Base-by-base conservation (phyloP, 2,113 vertebrate genomes). In the Dipodomys spectabilis region DNA sequence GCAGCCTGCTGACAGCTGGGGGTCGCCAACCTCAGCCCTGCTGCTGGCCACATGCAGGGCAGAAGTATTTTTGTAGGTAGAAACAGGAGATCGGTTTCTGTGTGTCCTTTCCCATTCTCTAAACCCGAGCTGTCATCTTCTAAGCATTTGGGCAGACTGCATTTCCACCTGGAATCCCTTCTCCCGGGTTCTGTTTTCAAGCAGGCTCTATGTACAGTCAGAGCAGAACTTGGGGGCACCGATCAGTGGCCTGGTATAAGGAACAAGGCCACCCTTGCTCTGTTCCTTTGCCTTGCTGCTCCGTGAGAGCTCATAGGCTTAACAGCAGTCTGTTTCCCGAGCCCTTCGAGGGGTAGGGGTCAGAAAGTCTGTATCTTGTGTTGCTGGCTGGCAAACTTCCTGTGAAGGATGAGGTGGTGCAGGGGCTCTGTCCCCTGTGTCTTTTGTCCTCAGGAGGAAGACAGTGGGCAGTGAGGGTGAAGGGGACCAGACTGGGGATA, bases 41-140 rank as follows among this genome's bases (percentile, higher is more conserved):
- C 94, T 45, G 83, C 45, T 15, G 89, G 94, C 78, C 94, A 82
- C 86, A 74, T 57, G 90, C 71, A 13, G 96, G 68, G 78, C 22
- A 18, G 25, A 82, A 49, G 65, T 67, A 78, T 93, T 97, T 94
- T 67, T 65, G 85, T 90, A 95, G 92, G 85, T 82, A 79, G 81
- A 89, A 91, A 82, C 0, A 3, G 71, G 35, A 94, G 85, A 79
- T 19, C 91, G 0, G 68, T 86, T 85, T 96, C 44, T 78, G 10
- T 12, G 30, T 25, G 82, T 82, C 93, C 82, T 94, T 93, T 95
- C 83, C 30, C 25, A 9, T n/a, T 86, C 94, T 89, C 94, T 84
- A 94, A 95, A 96, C 87, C 60, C 78, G 49, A 79, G 90, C 57
- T 79, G 93, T 96, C 96, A 93, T 67, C 72, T 65, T 87, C 7